Percentiles rank a stretch among this genome's conserved stretches.
Conservation (phyloP, 1,140 invertebrate species). For the Armadillidium nasatum region DNA sequence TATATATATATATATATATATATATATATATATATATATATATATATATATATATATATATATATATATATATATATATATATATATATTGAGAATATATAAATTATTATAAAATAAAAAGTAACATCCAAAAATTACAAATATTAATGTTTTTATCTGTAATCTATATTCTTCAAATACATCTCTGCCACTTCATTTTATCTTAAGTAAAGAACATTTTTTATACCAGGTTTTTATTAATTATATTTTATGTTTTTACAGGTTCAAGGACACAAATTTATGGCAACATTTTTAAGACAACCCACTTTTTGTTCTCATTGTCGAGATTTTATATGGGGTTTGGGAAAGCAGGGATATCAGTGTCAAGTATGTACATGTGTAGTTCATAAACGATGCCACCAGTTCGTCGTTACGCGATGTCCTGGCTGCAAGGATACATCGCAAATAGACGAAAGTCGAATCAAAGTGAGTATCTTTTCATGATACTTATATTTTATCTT, state of each 20-base stretch:
- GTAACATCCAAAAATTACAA: no score
- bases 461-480: slow-evolving; percentile 1
- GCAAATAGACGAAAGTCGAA: slow-evolving; percentile 27
- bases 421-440: slow-evolving; percentile 75
- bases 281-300: slow-evolving; percentile 97
- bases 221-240: no score
- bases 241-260: slow-evolving; percentile 47
- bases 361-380: slow-evolving; percentile 99
- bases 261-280: slow-evolving; percentile 97
- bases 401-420: slow-evolving; percentile 87
- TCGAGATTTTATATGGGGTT: slow-evolving; percentile 96
- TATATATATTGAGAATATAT: no score
- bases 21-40: no score
- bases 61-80: no score
- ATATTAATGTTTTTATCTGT: no score
- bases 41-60: no score
- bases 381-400: slow-evolving; percentile 95
- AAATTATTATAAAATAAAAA: no score
- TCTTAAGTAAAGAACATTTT: no score
- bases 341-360: slow-evolving; percentile 99
- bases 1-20: no score
- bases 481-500: neutral
- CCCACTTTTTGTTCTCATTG: slow-evolving; percentile 99
- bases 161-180: no score
- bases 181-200: no score